Evolutionary conservation across 2,113 vertebrate genomes (phyloP).

Genomic region (Spermophilus dauricus): DNA sequence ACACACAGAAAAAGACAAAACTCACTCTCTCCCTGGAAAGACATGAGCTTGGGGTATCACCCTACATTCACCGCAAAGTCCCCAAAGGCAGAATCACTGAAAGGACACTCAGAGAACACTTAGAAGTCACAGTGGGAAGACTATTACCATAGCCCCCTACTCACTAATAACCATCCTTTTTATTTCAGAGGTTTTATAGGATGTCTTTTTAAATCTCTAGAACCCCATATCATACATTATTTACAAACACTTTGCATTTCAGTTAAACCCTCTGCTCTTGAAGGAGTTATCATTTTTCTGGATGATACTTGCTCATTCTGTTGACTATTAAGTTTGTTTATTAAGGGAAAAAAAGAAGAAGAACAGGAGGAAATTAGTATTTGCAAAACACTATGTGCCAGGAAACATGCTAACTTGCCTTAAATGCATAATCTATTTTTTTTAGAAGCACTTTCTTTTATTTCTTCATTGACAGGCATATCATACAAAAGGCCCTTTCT

Average conservation of each 20-base stretch:
- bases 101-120: not conserved
- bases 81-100: not conserved
- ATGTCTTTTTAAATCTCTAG: not conserved
- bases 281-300: constrained; percentile 54
- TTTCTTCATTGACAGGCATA: not conserved
- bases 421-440: constrained; percentile 3
- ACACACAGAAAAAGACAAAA: not conserved
- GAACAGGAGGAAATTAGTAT: not conserved
- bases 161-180: not conserved
- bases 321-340: constrained; percentile 37
- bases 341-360: constrained; percentile 4
- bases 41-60: not conserved
- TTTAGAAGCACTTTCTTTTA: constrained; percentile 27
- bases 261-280: constrained; percentile 40
- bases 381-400: constrained; percentile 4
- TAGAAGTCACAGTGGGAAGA: not conserved
- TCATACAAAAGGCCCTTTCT: constrained; percentile 41
- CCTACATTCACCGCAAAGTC: not conserved
- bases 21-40: constrained; percentile 9
- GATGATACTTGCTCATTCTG: constrained; percentile 30
- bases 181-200: constrained; percentile 21
- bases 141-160: not conserved
- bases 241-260: constrained; percentile 49
- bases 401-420: not conserved
- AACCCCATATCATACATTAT: not conserved